A percentile compares a stretch with the other conserved stretches of the same genome.
Conservation (phyloP, 1,140 invertebrate genomes). For the Drosophila navojoa region DNA sequence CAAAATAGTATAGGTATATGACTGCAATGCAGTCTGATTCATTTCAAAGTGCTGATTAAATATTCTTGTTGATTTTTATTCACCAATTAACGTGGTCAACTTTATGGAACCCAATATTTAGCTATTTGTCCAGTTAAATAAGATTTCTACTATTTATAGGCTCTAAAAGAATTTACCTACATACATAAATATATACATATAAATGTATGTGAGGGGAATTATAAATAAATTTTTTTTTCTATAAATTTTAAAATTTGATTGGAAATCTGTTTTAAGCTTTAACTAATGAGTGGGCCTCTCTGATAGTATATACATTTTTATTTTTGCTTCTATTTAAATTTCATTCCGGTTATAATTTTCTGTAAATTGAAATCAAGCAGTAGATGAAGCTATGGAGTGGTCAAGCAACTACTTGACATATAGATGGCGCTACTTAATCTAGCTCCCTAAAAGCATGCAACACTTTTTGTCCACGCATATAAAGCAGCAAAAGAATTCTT, state of each 20-base stretch:
- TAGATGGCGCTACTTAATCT: constrained; percentile 10
- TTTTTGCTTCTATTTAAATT: too few species aligned
- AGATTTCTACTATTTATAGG: background rate
- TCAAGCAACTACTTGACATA: background rate
- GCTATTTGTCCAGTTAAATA: constrained; percentile 5
- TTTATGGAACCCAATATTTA: constrained; percentile 5
- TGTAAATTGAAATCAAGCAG: too few species aligned
- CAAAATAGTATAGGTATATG: background rate
- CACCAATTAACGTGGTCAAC: background rate
- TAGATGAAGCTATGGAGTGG: background rate
- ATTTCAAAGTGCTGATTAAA: constrained; percentile 20
- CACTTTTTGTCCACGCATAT: background rate
- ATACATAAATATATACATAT: background rate
- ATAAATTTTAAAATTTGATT: too few species aligned
- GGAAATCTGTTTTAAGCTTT: too few species aligned
- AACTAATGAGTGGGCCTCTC: too few species aligned
- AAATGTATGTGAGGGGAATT: too few species aligned
- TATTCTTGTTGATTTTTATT: constrained; percentile 3
- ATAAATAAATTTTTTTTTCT: too few species aligned
- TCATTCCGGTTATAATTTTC: too few species aligned
- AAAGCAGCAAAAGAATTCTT: too few species aligned
- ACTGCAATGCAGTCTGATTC: constrained; percentile 26
- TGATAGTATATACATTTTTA: too few species aligned
- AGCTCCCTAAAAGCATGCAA: constrained; percentile 8
- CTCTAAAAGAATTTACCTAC: background rate